phyloP scores from a whole-genome alignment of 1,140 invertebrate genomes.

The Philopotamus ludificatus region DNA sequence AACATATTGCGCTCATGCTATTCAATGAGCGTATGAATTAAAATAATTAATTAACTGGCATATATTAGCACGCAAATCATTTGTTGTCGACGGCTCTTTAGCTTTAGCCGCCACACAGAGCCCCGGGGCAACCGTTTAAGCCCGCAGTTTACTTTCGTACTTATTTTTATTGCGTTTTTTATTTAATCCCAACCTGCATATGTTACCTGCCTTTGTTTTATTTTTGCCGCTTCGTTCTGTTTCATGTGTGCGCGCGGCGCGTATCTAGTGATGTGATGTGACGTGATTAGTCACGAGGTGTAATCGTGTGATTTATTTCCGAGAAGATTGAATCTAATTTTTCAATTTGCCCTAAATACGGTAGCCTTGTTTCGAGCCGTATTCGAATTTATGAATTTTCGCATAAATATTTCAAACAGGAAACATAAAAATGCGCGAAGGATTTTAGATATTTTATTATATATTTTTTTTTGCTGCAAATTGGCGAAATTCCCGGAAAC shows the following conservation, averaged over 20 bases:
- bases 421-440: conserved; percentile 8
- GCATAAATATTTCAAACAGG: conserved; percentile 20
- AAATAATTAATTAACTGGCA: too few relatives aligned
- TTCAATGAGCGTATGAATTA: too few relatives aligned
- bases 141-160: neutral
- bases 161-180: neutral
- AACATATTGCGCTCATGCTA: too few relatives aligned
- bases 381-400: too few relatives aligned
- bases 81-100: neutral
- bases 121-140: neutral
- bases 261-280: neutral
- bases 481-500: conserved; percentile 2
- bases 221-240: neutral
- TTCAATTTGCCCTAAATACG: too few relatives aligned
- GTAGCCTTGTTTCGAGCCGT: too few relatives aligned
- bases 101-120: neutral
- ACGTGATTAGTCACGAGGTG: neutral
- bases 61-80: too few relatives aligned
- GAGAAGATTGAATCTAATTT: neutral
- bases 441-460: too few relatives aligned
- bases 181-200: neutral
- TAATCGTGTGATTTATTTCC: neutral
- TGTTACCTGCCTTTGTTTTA: neutral
- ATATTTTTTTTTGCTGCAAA: too few relatives aligned
- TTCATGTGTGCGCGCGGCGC: neutral